Evolutionary conservation across 2,888 invertebrate species (phyloP).

Genomic region (Pollenia amentaria): DNA sequence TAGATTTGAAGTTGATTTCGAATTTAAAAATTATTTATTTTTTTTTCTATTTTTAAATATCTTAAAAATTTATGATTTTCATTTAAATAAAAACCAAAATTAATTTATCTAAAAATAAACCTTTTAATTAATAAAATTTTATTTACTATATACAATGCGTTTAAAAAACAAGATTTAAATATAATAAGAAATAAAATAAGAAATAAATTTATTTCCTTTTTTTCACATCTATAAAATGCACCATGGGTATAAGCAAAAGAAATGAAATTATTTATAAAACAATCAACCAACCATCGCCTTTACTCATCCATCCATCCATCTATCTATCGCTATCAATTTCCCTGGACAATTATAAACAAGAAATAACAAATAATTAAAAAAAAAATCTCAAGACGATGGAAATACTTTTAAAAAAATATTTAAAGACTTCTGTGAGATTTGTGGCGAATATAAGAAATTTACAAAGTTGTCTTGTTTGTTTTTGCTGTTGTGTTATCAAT

Average conservation of each 20-base stretch:
- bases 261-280: constrained; percentile 39
- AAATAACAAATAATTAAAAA: constrained; percentile 45
- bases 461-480: background rate
- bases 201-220: background rate
- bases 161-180: constrained; percentile 1
- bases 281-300: constrained; percentile 22
- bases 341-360: constrained; percentile 62
- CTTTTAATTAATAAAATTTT: background rate
- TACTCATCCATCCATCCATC: constrained; percentile 43
- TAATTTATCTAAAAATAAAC: constrained; percentile 12
- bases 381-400: constrained; percentile 28
- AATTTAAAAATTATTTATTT: too few relatives aligned
- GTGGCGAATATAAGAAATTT: constrained; percentile 4
- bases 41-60: too few relatives aligned
- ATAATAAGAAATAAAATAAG: too few relatives aligned
- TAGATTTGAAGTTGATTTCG: too few relatives aligned
- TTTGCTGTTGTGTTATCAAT: constrained; percentile 55
- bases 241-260: constrained; percentile 2
- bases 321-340: constrained; percentile 60
- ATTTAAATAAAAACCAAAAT: constrained; percentile 3
- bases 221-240: background rate
- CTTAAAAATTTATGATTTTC: background rate
- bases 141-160: background rate
- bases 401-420: constrained; percentile 21
- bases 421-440: constrained; percentile 3